A percentile compares a stretch with the other conserved stretches of the same genome.
Conservation (phyloP, 2,113 vertebrate genomes). For the Microcebus ravelobensis region DNA sequence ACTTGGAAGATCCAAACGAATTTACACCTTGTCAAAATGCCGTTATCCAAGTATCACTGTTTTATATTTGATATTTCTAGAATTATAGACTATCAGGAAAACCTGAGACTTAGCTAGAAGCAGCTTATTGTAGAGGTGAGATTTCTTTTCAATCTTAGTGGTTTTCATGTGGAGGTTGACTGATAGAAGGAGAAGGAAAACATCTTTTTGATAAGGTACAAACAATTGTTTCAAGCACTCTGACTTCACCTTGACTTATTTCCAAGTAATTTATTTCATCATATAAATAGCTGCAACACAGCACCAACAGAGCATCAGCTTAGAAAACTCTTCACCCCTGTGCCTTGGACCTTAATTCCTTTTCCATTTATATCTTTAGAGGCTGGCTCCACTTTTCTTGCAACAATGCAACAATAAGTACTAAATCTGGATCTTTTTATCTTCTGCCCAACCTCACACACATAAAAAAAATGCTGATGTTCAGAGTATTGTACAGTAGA, state of each 20-base stretch:
- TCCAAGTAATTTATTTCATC: conserved; percentile 13
- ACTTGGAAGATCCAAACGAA: conserved; percentile 5
- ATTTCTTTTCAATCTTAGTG: not conserved
- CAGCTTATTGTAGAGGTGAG: not conserved
- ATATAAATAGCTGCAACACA: not conserved
- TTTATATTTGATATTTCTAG: conserved; percentile 45
- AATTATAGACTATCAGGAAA: conserved; percentile 32
- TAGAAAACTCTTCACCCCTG: not conserved
- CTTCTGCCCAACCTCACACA: conserved; percentile 43
- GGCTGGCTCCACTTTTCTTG: conserved; percentile 16
- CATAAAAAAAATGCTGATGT: conserved; percentile 39
- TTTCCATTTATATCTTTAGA: conserved; percentile 40
- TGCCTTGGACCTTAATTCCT: conserved; percentile 17
- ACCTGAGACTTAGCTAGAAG: conserved; percentile 8
- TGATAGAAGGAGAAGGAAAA: conserved; percentile 16
- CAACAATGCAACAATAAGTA: conserved; percentile 34
- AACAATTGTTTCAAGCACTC: conserved; percentile 19
- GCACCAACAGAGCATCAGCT: not conserved
- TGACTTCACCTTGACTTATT: conserved; percentile 62
- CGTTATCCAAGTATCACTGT: not conserved
- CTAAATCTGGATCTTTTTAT: conserved; percentile 60
- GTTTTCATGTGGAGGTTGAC: conserved; percentile 10
- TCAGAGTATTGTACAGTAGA: conserved; percentile 42
- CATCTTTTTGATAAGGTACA: conserved; percentile 38
- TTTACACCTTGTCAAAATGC: not conserved